Conservation (phyloP, 2,797 vertebrate genomes). For the Chiroxiphia lanceolata region DNA sequence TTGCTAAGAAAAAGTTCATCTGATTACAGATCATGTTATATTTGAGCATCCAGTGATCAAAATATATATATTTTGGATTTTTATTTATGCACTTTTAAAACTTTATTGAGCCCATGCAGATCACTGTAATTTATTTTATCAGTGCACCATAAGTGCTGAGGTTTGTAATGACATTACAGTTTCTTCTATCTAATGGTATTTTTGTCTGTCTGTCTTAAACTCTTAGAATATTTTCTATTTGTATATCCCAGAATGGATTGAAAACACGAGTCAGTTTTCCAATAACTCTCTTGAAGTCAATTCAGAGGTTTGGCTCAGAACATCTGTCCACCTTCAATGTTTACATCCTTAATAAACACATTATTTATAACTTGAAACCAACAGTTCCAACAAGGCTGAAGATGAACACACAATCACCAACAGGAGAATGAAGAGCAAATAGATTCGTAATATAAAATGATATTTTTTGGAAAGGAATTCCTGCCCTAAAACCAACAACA, state of each 20-base stretch:
- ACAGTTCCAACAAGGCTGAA: not conserved
- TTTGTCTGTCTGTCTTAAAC: not conserved
- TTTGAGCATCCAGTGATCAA: not conserved
- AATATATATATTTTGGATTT: not conserved
- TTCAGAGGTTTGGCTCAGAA: not conserved
- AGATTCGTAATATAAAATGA: not conserved
- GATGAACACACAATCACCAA: not conserved
- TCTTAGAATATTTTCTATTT: not conserved
- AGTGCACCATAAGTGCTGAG: not conserved
- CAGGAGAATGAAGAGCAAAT: not conserved
- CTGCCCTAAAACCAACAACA: not conserved
- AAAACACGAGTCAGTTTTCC: not conserved
- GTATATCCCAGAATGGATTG: not conserved
- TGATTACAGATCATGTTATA: not conserved
- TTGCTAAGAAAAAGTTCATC: not conserved
- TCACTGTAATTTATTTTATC: not conserved
- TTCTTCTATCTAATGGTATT: not conserved
- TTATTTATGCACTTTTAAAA: not conserved
- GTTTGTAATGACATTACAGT: not conserved
- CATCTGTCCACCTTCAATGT: not conserved
- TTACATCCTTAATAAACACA: not conserved
- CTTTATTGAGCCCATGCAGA: not conserved
- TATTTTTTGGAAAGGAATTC: not conserved
- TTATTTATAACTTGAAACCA: not conserved
- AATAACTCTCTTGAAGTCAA: not conserved